Percentiles rank a stretch among this genome's conserved stretches.
These are phyloP conservation scores for Maniola jurtina DNA, from an alignment of 1,140 invertebrate genomes.

Conservation along the genomic window DNA sequence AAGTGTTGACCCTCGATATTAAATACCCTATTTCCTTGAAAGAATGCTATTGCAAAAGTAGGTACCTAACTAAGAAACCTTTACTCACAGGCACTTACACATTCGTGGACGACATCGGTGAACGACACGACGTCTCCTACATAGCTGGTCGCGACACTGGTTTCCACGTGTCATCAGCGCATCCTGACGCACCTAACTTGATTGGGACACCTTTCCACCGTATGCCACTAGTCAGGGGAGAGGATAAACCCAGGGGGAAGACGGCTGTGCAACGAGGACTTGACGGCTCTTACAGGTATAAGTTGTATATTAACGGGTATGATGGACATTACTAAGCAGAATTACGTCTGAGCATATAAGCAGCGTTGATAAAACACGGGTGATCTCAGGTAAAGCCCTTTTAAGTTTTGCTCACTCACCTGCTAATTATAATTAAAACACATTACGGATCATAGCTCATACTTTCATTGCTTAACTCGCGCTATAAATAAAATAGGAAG, in stretches of 20 bases:
- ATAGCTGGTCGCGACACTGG: constrained; percentile 85
- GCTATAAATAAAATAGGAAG: too few relatives aligned
- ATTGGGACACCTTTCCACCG: constrained; percentile 80
- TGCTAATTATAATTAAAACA: too few relatives aligned
- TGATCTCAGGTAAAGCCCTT: too few relatives aligned
- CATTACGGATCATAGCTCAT: too few relatives aligned
- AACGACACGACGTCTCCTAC: constrained; percentile 85
- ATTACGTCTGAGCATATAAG: too few relatives aligned
- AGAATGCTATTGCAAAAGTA: neutral
- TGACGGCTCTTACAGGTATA: constrained; percentile 82
- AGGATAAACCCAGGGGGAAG: constrained; percentile 78
- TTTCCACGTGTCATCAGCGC: constrained; percentile 84
- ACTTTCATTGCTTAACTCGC: too few relatives aligned
- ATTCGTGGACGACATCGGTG: constrained; percentile 85
- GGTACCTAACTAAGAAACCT: neutral
- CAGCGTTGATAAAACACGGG: too few relatives aligned
- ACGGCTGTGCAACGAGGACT: constrained; percentile 81
- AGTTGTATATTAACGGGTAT: neutral
- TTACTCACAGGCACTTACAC: constrained; percentile 80
- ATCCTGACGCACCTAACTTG: constrained; percentile 81
- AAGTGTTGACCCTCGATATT: too few relatives aligned
- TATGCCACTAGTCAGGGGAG: constrained; percentile 74
- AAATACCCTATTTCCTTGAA: too few relatives aligned
- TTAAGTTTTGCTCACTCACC: too few relatives aligned
- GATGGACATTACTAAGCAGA: neutral